Conservation (phyloP, 1,140 invertebrate species). For the Drosophila baimaii region DNA sequence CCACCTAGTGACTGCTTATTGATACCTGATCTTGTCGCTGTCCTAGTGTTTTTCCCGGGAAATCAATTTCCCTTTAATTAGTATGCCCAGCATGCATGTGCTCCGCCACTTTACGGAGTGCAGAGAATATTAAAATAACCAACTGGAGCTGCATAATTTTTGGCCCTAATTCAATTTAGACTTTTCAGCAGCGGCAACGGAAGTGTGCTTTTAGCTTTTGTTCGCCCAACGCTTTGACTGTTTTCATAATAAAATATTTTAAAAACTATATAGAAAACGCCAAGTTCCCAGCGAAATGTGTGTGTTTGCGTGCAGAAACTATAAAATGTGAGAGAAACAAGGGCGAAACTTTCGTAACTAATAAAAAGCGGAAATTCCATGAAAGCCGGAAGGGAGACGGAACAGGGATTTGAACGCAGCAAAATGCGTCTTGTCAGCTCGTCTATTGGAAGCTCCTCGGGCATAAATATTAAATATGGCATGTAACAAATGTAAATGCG, state of each 20-base stretch:
- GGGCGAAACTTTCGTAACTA: conserved; percentile 48
- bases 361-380: conserved; percentile 63
- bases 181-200: conserved; percentile 57
- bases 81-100: conserved; percentile 54
- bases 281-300: conserved; percentile 31
- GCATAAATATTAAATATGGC: conserved; percentile 78
- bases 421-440: conserved; percentile 64
- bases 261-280: conserved; percentile 23
- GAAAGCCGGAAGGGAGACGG: conserved; percentile 3
- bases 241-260: conserved; percentile 34
- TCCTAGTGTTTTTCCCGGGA: conserved; percentile 7
- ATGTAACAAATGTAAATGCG: conserved; percentile 79
- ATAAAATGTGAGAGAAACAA: conserved; percentile 57
- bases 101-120: conserved; percentile 12
- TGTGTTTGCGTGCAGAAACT: conserved; percentile 60
- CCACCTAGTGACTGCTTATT: conserved; percentile 18
- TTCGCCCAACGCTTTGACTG: conserved; percentile 8
- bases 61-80: conserved; percentile 73
- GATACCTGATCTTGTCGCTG: conserved; percentile 9
- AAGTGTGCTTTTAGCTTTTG: conserved; percentile 17
- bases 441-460: conserved; percentile 38
- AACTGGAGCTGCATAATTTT: conserved; percentile 64
- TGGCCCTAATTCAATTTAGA: conserved; percentile 73
- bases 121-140: conserved; percentile 37
- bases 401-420: conserved; percentile 11